Evolutionary conservation across 2,888 invertebrate genomes (phyloP).

Genomic region (Trissolcus brochymenae): DNA sequence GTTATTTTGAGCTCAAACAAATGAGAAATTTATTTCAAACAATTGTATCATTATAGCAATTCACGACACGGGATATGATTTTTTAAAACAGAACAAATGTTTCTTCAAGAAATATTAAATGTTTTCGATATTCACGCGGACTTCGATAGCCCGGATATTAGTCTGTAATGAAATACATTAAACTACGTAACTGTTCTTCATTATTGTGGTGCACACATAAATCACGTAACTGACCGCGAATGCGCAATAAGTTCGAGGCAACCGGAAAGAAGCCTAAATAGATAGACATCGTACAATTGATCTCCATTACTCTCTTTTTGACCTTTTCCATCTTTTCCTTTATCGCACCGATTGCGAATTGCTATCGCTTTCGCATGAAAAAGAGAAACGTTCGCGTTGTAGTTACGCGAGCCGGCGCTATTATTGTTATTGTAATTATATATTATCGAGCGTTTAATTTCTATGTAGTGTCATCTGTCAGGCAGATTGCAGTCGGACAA

Average conservation of each 20-base stretch:
- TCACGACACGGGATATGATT: neutral
- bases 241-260: conserved; percentile 50
- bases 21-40: neutral
- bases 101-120: conserved; percentile 11
- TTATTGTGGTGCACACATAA: conserved; percentile 41
- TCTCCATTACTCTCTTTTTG: conserved; percentile 55
- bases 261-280: conserved; percentile 47
- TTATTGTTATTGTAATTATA: conserved; percentile 17
- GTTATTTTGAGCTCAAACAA: no score
- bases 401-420: neutral
- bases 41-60: neutral
- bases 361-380: conserved; percentile 43
- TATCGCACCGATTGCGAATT: conserved; percentile 32
- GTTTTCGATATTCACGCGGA: conserved; percentile 25
- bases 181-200: conserved; percentile 49
- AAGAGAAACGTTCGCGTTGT: conserved; percentile 22
- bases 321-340: conserved; percentile 47
- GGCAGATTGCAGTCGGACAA: neutral
- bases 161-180: conserved; percentile 49
- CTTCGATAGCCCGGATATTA: conserved; percentile 47
- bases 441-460: conserved; percentile 13
- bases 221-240: conserved; percentile 57
- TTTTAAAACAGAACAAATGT: no score
- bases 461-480: neutral
- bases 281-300: conserved; percentile 52